A percentile compares a stretch with the other conserved stretches of the same genome.
These are phyloP conservation scores for Tubulanus polymorphus DNA, from an alignment of 2,888 invertebrate genomes.

Conservation along the genomic window DNA sequence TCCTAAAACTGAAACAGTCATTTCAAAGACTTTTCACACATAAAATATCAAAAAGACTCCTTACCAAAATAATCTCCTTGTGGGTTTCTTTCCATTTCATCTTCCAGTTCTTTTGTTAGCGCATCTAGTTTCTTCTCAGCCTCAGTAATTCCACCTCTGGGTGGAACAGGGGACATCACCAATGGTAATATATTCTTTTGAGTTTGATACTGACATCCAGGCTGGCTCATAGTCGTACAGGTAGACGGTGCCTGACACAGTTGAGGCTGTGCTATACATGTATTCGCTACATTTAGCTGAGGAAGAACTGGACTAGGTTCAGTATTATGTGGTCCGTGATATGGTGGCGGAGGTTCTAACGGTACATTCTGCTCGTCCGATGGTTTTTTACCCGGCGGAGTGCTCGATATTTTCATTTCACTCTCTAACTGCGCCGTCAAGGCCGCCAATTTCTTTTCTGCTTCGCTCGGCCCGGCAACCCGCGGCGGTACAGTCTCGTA, in stretches of 20 bases:
- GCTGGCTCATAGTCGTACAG: neutral
- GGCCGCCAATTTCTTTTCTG: constrained; percentile 46
- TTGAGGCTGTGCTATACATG: neutral
- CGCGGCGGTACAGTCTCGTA: constrained; percentile 37
- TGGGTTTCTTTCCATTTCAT: constrained; percentile 92
- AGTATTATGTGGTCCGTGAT: constrained; percentile 49
- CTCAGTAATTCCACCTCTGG: constrained; percentile 75
- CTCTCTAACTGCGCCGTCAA: constrained; percentile 47
- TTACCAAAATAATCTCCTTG: constrained; percentile 96
- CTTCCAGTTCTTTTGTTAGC: constrained; percentile 84
- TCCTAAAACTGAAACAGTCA: no score
- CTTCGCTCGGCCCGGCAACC: constrained; percentile 34
- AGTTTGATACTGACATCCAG: neutral
- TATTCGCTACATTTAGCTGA: neutral
- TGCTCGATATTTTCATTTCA: constrained; percentile 18
- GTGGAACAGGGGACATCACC: constrained; percentile 55
- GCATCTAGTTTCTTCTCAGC: constrained; percentile 91
- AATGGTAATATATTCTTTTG: no score
- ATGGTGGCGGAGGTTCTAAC: constrained; percentile 41
- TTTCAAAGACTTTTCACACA: no score
- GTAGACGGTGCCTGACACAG: neutral
- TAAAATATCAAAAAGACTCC: constrained; percentile 22
- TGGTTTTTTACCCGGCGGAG: constrained; percentile 11
- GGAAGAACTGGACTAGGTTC: constrained; percentile 27
- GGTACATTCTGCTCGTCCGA: constrained; percentile 20